Percentiles rank a stretch among this genome's conserved stretches.
Evolutionary conservation across 2,797 vertebrate genomes (phyloP).

Genomic region (Aulostomus chinensis): DNA sequence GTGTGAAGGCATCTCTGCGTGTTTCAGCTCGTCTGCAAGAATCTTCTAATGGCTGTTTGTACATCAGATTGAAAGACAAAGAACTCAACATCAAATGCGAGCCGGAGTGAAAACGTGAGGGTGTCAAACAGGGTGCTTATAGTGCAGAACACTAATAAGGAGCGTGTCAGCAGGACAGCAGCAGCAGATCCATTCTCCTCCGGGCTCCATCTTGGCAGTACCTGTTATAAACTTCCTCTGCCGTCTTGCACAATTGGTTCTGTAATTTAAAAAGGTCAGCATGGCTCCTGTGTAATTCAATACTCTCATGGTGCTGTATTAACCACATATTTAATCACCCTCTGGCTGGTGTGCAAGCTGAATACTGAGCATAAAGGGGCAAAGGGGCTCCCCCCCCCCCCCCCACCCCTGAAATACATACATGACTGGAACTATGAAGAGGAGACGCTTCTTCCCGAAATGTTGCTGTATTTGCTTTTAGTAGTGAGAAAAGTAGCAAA

Average conservation of each 20-base stretch:
- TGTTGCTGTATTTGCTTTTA: background rate
- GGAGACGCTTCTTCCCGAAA: background rate
- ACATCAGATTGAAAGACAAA: slow-evolving; percentile 19
- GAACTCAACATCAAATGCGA: slow-evolving; percentile 27
- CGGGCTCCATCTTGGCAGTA: slow-evolving; percentile 66
- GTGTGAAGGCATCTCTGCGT: slow-evolving; percentile 8
- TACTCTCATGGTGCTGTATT: slow-evolving; percentile 79
- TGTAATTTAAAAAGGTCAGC: slow-evolving; percentile 86
- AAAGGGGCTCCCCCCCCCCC: slow-evolving; percentile 26
- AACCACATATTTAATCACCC: slow-evolving; percentile 83
- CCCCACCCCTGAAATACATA: background rate
- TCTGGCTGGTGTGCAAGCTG: slow-evolving; percentile 56
- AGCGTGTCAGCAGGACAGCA: slow-evolving; percentile 51
- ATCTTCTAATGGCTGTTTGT: slow-evolving; percentile 35
- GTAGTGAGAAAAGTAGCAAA: background rate
- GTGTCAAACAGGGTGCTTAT: slow-evolving; percentile 60
- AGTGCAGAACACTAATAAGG: slow-evolving; percentile 58
- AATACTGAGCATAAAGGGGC: slow-evolving; percentile 59
- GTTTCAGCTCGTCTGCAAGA: slow-evolving; percentile 24
- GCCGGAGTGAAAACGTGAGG: slow-evolving; percentile 14
- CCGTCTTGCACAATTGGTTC: slow-evolving; percentile 80
- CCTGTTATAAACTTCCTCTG: slow-evolving; percentile 76
- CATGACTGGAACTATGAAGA: background rate
- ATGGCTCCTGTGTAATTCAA: slow-evolving; percentile 80
- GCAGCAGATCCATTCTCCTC: slow-evolving; percentile 71